Conservation (phyloP, 2,888 invertebrate genomes). For the Harpalus rubripes region DNA sequence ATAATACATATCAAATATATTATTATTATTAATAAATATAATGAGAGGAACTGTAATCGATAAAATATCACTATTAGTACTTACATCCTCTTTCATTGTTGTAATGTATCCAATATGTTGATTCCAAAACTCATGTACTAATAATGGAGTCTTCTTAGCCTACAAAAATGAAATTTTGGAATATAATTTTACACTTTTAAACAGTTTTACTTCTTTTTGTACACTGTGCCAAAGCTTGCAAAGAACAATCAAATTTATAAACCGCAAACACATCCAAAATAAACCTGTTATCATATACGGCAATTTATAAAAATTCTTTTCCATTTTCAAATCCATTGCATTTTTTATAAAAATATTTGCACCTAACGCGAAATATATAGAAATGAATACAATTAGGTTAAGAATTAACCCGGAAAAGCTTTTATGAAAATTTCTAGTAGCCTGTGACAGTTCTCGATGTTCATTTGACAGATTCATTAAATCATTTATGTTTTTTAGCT, state of each 20-base stretch:
- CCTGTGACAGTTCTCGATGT: not conserved
- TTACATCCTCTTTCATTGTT: conserved; percentile 10
- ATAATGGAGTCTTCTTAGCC: conserved; percentile 14
- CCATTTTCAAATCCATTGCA: not conserved
- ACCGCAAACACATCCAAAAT: not conserved
- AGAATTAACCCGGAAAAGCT: not conserved
- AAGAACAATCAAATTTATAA: not conserved
- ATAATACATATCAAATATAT: too few relatives aligned
- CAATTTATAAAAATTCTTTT: too few relatives aligned
- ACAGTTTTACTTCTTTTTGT: not conserved
- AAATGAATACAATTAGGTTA: not conserved
- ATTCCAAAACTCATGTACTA: conserved; percentile 48
- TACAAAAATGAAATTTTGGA: not conserved
- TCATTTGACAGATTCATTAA: not conserved
- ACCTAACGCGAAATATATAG: not conserved
- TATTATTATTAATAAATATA: too few relatives aligned
- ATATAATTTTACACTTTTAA: not conserved
- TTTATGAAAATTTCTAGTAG: not conserved
- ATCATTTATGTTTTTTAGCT: not conserved
- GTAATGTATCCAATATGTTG: conserved; percentile 18
- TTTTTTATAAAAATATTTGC: not conserved
- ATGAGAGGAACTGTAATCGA: too few relatives aligned
- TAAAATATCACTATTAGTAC: not conserved
- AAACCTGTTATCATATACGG: not conserved
- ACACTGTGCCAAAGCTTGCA: not conserved